Conservation (phyloP, 2,113 vertebrate genomes). For the Nettapus auritus region DNA sequence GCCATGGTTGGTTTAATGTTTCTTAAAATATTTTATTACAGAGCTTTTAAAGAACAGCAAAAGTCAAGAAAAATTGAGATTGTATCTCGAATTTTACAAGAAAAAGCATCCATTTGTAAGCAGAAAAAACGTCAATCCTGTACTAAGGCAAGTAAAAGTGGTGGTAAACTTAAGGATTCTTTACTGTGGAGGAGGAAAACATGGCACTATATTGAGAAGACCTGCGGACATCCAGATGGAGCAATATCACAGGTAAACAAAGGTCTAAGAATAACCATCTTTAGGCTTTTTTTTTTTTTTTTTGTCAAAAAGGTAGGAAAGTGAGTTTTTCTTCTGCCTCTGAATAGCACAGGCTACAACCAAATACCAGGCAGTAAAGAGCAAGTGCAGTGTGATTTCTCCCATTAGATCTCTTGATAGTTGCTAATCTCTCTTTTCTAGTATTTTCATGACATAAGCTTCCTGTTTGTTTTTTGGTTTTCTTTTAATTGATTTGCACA, state of each 20-base stretch:
- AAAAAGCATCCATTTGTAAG: constrained; percentile 70
- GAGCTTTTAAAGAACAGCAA: constrained; percentile 82
- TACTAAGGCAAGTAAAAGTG: neutral
- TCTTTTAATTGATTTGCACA: neutral
- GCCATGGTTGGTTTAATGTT: neutral
- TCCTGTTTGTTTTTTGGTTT: neutral
- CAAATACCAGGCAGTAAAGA: neutral
- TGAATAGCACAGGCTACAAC: neutral
- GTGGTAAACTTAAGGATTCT: neutral
- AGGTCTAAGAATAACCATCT: too few species aligned
- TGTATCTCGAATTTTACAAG: constrained; percentile 78
- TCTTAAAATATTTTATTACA: constrained; percentile 66
- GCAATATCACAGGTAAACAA: neutral
- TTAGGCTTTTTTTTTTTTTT: neutral
- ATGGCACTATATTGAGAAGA: constrained; percentile 58
- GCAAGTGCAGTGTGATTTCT: neutral
- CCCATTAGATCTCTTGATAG: neutral
- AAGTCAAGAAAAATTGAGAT: constrained; percentile 82
- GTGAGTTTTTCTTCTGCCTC: neutral
- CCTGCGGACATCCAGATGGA: neutral
- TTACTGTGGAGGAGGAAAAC: constrained; percentile 53
- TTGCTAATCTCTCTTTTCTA: neutral
- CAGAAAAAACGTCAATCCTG: constrained; percentile 9
- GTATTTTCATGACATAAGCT: neutral
- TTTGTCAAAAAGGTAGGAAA: neutral